phyloP scores from a whole-genome alignment of 2,888 invertebrate genomes.

The Drosophila limbata region DNA sequence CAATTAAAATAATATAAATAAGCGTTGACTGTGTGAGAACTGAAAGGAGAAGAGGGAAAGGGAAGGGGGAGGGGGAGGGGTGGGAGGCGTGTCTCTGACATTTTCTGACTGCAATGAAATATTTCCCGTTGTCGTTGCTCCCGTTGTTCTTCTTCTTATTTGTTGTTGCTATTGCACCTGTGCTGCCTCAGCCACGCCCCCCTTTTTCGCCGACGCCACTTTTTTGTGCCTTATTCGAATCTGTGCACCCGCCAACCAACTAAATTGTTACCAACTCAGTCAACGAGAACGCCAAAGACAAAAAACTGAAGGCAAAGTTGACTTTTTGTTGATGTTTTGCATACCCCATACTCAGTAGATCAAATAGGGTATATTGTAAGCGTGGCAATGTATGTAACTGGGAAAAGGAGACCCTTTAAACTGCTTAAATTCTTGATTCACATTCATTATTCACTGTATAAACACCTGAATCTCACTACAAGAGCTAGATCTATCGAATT shows the following conservation, averaged over 20 bases:
- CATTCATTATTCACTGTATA: too few relatives aligned
- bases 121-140: slow-evolving; percentile 36
- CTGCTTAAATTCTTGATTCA: too few relatives aligned
- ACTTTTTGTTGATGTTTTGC: slow-evolving; percentile 13
- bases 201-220: background rate
- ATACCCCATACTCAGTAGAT: background rate
- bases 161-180: slow-evolving; percentile 28
- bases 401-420: background rate
- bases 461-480: too few relatives aligned
- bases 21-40: slow-evolving; percentile 29
- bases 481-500: too few relatives aligned
- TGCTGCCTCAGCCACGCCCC: slow-evolving; percentile 2
- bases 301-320: slow-evolving; percentile 12
- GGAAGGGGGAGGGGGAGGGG: background rate
- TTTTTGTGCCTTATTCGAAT: background rate
- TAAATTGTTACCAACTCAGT: slow-evolving; percentile 40
- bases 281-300: slow-evolving; percentile 44
- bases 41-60: background rate
- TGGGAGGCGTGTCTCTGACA: slow-evolving; percentile 25
- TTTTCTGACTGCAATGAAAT: slow-evolving; percentile 56
- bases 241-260: slow-evolving; percentile 11
- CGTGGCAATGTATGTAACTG: background rate
- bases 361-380: background rate
- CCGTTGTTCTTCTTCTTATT: slow-evolving; percentile 12
- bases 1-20: slow-evolving; percentile 67